phyloP scores from a whole-genome alignment of 92 coral and sea anemone genomes.

The Actinernus sp. region DNA sequence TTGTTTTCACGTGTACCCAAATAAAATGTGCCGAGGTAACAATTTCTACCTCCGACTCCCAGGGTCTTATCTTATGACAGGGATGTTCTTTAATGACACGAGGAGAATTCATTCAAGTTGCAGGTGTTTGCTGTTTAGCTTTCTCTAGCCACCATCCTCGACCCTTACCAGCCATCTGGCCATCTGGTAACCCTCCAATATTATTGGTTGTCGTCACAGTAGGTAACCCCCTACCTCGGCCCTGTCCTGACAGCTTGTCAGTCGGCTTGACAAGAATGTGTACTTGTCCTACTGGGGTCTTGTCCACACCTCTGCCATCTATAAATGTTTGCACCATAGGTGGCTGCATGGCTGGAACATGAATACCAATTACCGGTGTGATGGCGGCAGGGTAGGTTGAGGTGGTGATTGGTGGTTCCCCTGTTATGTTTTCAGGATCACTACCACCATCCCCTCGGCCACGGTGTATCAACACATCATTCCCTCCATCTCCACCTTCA shows the following conservation, averaged over 20 bases:
- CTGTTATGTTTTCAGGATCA: constrained; percentile 44
- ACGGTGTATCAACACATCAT: constrained; percentile 64
- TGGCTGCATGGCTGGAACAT: constrained; percentile 23
- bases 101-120: no score
- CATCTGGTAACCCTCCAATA: constrained; percentile 14
- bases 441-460: constrained; percentile 81
- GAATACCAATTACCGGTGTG: constrained; percentile 12
- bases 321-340: not conserved
- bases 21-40: no score
- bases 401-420: constrained; percentile 12
- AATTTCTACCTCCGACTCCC: no score
- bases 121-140: constrained; percentile 57
- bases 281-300: constrained; percentile 16
- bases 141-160: constrained; percentile 95
- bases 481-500: constrained; percentile 80
- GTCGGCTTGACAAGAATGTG: constrained; percentile 74
- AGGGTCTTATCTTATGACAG: no score
- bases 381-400: constrained; percentile 5
- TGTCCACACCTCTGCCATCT: not conserved
- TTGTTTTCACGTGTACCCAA: no score
- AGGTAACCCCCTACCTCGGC: constrained; percentile 79
- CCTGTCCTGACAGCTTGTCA: constrained; percentile 70
- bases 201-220: constrained; percentile 46
- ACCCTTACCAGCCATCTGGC: constrained; percentile 45
- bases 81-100: no score